Percentiles rank a stretch among this genome's conserved stretches.
Evolutionary conservation across 2,888 invertebrate genomes (phyloP).

Genomic region (Poecilus cupreus): DNA sequence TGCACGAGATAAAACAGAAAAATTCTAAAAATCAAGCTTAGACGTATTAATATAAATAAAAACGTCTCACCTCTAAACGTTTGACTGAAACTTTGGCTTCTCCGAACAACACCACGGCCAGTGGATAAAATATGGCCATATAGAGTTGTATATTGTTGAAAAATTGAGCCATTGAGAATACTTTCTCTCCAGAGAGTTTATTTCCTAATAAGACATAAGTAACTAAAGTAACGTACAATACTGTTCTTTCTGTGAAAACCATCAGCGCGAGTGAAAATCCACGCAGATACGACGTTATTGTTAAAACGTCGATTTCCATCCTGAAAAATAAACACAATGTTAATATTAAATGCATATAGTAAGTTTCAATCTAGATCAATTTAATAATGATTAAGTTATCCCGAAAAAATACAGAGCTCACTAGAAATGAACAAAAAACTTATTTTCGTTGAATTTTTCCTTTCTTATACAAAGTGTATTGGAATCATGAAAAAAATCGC

Average conservation of each 20-base stretch:
- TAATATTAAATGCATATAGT: conserved; percentile 2
- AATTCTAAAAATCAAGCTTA: no score
- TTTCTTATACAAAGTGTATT: no score
- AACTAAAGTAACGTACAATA: conserved; percentile 87
- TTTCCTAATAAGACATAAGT: conserved; percentile 83
- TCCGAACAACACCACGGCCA: conserved; percentile 77
- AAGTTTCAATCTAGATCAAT: no score
- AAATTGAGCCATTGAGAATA: conserved; percentile 86
- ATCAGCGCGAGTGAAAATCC: conserved; percentile 79
- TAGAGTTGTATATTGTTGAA: conserved; percentile 83
- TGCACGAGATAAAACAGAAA: no score
- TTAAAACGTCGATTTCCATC: conserved; percentile 81
- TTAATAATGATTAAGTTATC: no score
- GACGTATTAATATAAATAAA: no score
- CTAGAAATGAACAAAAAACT: no score
- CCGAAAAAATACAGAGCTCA: no score
- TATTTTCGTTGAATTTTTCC: no score
- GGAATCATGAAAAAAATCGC: no score
- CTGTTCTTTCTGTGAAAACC: conserved; percentile 90
- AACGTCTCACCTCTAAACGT: conserved; percentile 76
- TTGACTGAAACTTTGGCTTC: conserved; percentile 80
- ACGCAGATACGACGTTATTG: conserved; percentile 80
- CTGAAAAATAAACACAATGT: conserved; percentile 71
- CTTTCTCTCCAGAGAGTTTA: conserved; percentile 77
- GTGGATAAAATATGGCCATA: conserved; percentile 80